Evolutionary conservation across 2,113 vertebrate genomes (phyloP), one percentile per base, ranked within the genome.

Genomic region (Syrrhaptes paradoxus): DNA sequence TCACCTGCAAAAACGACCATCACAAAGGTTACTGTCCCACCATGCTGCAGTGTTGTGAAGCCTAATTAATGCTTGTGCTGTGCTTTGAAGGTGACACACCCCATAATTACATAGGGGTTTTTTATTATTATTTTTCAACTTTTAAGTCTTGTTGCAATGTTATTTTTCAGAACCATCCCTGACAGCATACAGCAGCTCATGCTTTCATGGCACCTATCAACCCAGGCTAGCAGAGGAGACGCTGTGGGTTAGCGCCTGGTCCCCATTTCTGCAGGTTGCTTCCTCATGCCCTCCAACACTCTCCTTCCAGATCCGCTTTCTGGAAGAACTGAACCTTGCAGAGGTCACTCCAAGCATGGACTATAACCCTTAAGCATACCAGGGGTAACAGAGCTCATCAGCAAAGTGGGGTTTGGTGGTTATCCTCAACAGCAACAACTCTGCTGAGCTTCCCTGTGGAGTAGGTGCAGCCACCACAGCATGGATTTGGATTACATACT

Each of bases 401-500:
- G 38, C 74, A 16, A 45, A 57, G 32, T 1, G 5, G 48, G 32
- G 31, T 20, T 55, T 29, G 45, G n/a, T 61, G 71, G 17, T 26
- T 18, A 6, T 1, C 52, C 59, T 17, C 55, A 63, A 5, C 0
- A 1, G 2, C 13, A 0, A 45, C 38, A 41, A 5, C 36, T 9
- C 73, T 4, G 31, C 13, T 1, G 3, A 49, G 31, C 5, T 57
- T 41, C 72, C 58, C 5, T 6, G 0, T 0, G n/a, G 21, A 61
- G 52, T 6, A 67, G 4, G 18, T 0, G 2, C 28, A 36, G 34
- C 16, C 0, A 0, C 29, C 3, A 0, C 8, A 4, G 58, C 68
- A n/a, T 9, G 0, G 31, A n/a, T 59, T 24, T 58, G 57, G 70
- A 95, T 49, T 41, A 20, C 0, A 0, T 1, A 12, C 14, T 20